phyloP scores from a whole-genome alignment of 2,113 vertebrate genomes.

The Phoenicopterus ruber region DNA sequence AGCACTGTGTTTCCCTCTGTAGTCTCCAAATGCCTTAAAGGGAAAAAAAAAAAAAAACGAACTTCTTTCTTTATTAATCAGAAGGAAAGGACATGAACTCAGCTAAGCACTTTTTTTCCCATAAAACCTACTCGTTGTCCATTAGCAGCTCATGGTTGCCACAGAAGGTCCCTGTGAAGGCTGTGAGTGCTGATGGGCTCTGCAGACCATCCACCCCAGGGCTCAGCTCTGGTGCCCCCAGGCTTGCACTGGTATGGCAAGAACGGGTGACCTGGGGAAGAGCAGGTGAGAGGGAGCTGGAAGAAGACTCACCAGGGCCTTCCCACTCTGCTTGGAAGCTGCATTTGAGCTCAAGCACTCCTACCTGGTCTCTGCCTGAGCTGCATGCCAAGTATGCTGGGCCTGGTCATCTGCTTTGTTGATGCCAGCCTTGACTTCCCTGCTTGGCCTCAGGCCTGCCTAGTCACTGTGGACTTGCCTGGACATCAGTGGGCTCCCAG shows the following conservation, averaged over 20 bases:
- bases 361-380: neutral
- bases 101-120: neutral
- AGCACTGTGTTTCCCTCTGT: neutral
- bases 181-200: neutral
- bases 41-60: neutral
- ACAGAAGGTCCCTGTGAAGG: neutral
- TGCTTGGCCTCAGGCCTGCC: neutral
- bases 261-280: neutral
- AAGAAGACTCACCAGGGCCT: neutral
- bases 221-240: neutral
- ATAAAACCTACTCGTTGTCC: neutral
- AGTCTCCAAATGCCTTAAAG: neutral
- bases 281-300: neutral
- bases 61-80: neutral
- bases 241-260: accelerated
- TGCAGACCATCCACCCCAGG: neutral
- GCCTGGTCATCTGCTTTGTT: neutral
- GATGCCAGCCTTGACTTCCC: neutral
- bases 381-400: neutral
- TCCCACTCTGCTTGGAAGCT: neutral
- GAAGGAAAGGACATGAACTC: neutral
- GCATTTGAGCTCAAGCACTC: neutral
- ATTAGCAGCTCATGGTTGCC: neutral
- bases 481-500: neutral
- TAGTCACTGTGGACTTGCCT: neutral